Evolutionary conservation across 2,797 vertebrate species (phyloP).

Genomic region (Epinephelus awoara): DNA sequence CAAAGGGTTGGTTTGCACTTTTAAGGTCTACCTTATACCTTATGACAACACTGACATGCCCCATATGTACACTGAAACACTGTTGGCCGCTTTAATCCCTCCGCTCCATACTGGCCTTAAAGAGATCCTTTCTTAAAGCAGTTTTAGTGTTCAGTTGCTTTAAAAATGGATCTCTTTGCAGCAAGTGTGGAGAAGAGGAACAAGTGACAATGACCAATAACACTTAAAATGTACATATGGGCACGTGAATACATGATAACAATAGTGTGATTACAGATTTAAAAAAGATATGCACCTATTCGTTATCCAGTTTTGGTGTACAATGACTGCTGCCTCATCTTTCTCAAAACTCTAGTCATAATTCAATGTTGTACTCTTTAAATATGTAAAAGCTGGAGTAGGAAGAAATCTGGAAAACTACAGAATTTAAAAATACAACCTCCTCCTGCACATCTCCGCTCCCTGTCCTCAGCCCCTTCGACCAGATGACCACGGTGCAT

Average conservation of each 20-base stretch:
- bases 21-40: neutral
- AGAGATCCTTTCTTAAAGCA: slow-evolving; percentile 10
- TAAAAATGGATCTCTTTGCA: slow-evolving; percentile 10
- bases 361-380: too few relatives aligned
- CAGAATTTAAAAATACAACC: too few relatives aligned
- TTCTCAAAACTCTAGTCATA: too few relatives aligned
- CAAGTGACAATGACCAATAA: slow-evolving; percentile 1
- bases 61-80: neutral
- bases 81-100: neutral
- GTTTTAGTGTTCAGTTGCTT: neutral
- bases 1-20: neutral
- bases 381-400: too few relatives aligned
- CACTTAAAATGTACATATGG: neutral
- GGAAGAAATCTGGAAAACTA: too few relatives aligned
- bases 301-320: too few relatives aligned
- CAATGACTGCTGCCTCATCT: too few relatives aligned
- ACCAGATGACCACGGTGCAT: too few relatives aligned
- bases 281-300: too few relatives aligned
- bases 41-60: neutral
- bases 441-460: too few relatives aligned
- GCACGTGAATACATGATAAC: neutral
- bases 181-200: slow-evolving; percentile 4
- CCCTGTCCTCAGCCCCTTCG: too few relatives aligned
- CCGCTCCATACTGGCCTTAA: neutral
- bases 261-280: too few relatives aligned